A percentile compares a stretch with the other conserved stretches of the same genome.
phyloP scores from a whole-genome alignment of 2,113 vertebrate genomes.

The Cottus gobio region DNA sequence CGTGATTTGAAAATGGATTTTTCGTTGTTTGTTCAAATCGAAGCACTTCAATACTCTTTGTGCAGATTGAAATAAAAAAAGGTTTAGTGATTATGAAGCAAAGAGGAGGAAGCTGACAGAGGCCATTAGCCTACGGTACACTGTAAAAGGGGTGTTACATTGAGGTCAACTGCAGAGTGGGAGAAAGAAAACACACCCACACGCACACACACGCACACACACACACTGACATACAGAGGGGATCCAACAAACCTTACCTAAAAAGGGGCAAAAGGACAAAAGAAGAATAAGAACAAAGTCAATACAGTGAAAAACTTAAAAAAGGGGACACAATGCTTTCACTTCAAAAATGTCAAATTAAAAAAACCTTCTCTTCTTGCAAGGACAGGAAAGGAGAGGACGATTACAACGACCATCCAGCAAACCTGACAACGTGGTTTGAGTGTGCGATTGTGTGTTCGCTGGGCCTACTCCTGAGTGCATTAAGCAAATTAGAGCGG shows the following conservation, averaged over 20 bases:
- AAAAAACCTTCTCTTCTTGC: slow-evolving; percentile 60
- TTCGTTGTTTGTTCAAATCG: slow-evolving; percentile 71
- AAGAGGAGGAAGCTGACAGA: slow-evolving; percentile 81
- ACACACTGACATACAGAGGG: slow-evolving; percentile 79
- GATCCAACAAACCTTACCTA: slow-evolving; percentile 88
- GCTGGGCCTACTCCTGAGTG: slow-evolving; percentile 22
- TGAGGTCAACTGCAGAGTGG: slow-evolving; percentile 81
- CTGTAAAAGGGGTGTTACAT: slow-evolving; percentile 81
- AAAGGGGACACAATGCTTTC: slow-evolving; percentile 81
- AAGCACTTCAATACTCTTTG: slow-evolving; percentile 69
- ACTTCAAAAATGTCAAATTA: slow-evolving; percentile 63
- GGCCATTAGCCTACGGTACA: slow-evolving; percentile 83
- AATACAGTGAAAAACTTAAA: slow-evolving; percentile 86
- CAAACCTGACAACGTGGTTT: slow-evolving; percentile 51
- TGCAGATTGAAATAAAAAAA: slow-evolving; percentile 80
- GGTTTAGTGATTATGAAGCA: slow-evolving; percentile 86
- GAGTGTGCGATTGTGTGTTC: slow-evolving; percentile 38
- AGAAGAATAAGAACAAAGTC: slow-evolving; percentile 86
- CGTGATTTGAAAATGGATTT: slow-evolving; percentile 78
- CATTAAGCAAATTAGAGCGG: slow-evolving; percentile 44
- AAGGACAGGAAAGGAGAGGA: slow-evolving; percentile 68
- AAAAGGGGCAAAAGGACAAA: slow-evolving; percentile 82
- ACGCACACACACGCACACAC: slow-evolving; percentile 50
- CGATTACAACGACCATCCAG: slow-evolving; percentile 62
- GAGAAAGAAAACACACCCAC: slow-evolving; percentile 79